Conservation (phyloP, 2,888 invertebrate species). For the Lepidonotus clava region DNA sequence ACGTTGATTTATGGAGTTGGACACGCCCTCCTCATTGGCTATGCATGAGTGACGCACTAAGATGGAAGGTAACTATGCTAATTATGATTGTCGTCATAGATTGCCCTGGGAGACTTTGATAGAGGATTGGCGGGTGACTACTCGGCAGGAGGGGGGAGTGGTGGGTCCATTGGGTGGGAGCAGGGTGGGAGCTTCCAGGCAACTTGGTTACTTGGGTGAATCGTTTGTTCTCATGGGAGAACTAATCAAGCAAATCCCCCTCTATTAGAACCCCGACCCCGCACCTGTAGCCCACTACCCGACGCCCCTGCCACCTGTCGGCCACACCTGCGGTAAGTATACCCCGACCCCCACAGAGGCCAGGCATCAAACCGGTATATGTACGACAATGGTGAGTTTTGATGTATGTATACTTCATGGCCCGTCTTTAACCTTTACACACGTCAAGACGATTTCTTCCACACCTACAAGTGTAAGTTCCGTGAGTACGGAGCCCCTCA, state of each 20-base stretch:
- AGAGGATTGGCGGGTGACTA: not conserved
- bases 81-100: not conserved
- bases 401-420: too few relatives aligned
- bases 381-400: too few relatives aligned
- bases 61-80: constrained; percentile 7
- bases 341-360: not conserved
- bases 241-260: not conserved
- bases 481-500: too few relatives aligned
- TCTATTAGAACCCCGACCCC: not conserved
- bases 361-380: too few relatives aligned
- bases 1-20: not conserved
- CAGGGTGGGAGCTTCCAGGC: too few relatives aligned
- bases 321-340: not conserved
- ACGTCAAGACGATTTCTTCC: too few relatives aligned
- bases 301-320: constrained; percentile 1
- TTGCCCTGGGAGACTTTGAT: not conserved
- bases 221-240: not conserved
- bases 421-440: too few relatives aligned
- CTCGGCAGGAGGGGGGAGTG: not conserved
- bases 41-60: constrained; percentile 19
- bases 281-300: not conserved
- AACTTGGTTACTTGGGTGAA: too few relatives aligned
- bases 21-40: not conserved
- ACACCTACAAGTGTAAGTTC: too few relatives aligned
- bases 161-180: not conserved